Percentiles rank a stretch among this genome's conserved stretches.
These are phyloP conservation scores for Thecophora atra DNA, from an alignment of 2,888 invertebrate species.

Conservation along the genomic window DNA sequence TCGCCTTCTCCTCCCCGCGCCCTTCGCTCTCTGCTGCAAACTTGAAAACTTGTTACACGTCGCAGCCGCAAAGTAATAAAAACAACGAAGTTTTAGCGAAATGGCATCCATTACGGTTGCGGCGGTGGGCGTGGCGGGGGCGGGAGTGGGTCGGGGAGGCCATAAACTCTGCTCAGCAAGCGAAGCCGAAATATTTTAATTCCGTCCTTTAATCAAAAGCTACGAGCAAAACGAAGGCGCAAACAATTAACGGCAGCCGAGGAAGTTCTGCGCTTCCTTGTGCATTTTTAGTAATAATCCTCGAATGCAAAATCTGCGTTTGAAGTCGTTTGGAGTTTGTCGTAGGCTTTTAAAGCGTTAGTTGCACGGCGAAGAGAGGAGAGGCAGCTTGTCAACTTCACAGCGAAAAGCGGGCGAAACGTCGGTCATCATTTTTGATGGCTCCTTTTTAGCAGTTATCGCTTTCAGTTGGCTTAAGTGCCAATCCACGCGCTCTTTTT, in stretches of 20 bases:
- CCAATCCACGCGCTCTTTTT: background rate
- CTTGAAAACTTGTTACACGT: conserved; percentile 30
- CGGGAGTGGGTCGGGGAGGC: background rate
- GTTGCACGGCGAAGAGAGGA: too few species aligned
- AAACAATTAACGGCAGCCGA: background rate
- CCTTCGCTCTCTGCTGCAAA: conserved; percentile 22
- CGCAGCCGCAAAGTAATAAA: conserved; percentile 30
- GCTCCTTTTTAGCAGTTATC: too few species aligned
- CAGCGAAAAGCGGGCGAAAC: background rate
- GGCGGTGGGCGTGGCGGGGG: background rate
- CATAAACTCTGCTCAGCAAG: background rate
- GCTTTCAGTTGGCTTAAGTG: background rate
- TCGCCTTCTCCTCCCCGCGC: background rate
- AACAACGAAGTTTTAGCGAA: conserved; percentile 32
- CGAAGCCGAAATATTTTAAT: background rate
- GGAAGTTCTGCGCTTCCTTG: background rate
- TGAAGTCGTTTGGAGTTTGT: too few species aligned
- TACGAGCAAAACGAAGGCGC: background rate
- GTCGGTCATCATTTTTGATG: background rate
- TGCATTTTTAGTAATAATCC: too few species aligned
- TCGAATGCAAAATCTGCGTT: too few species aligned
- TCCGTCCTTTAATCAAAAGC: background rate
- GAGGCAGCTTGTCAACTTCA: background rate
- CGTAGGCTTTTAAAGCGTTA: too few species aligned
- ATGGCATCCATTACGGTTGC: conserved; percentile 13